These are phyloP conservation scores for Xenotilapia longispinis DNA, from an alignment of 2,113 vertebrate genomes.

Conservation along the genomic window DNA sequence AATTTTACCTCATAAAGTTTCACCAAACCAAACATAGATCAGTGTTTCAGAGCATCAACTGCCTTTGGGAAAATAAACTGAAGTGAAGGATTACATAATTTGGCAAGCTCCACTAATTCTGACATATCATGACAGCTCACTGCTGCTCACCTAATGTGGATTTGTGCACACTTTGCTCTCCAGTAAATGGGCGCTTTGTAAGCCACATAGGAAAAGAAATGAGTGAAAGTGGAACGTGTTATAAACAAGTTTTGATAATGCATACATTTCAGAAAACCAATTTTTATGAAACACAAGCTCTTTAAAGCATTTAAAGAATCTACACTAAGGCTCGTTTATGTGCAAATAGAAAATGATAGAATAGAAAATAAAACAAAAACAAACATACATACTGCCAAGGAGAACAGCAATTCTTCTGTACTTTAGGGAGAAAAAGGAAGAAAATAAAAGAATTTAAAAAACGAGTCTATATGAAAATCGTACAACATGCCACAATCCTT, in stretches of 20 bases:
- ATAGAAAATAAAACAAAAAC: neutral
- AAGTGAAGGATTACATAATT: neutral
- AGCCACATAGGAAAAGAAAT: accelerated
- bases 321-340: neutral
- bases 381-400: neutral
- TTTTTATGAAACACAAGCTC: neutral
- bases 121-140: neutral
- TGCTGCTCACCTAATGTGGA: neutral
- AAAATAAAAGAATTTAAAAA: accelerated
- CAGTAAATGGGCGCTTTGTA: neutral
- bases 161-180: neutral
- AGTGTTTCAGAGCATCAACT: neutral
- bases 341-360: neutral
- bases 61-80: neutral
- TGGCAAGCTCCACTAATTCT: neutral
- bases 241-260: neutral
- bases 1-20: neutral
- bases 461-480: accelerated
- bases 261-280: accelerated
- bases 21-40: neutral
- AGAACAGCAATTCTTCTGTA: neutral
- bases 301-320: neutral
- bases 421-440: neutral
- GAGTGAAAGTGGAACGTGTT: neutral
- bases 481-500: neutral